Evolutionary conservation across 2,113 vertebrate genomes (phyloP).

Genomic region (Acanthochromis polyacanthus): DNA sequence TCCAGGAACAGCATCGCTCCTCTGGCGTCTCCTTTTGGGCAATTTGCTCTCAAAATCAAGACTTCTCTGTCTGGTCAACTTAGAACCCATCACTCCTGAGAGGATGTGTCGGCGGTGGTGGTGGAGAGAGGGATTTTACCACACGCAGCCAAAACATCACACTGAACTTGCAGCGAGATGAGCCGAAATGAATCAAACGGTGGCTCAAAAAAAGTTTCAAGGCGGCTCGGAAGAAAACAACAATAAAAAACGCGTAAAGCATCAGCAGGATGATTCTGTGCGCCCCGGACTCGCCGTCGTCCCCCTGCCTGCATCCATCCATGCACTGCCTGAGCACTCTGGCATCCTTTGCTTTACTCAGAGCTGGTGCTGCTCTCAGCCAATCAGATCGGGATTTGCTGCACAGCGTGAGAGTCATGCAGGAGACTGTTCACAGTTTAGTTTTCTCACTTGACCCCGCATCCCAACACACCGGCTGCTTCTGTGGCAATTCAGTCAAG

Average conservation of each 20-base stretch:
- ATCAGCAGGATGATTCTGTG: not conserved
- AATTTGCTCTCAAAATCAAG: constrained; percentile 82
- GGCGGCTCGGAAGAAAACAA: not conserved
- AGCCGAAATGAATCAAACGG: not conserved
- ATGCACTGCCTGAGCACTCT: constrained; percentile 57
- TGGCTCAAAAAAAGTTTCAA: constrained; percentile 61
- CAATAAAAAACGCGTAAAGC: not conserved
- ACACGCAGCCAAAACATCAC: constrained; percentile 64
- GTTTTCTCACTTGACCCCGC: constrained; percentile 11
- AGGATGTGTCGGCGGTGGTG: constrained; percentile 40
- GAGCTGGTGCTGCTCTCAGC: constrained; percentile 67
- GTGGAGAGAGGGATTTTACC: constrained; percentile 28
- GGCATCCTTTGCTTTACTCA: constrained; percentile 68
- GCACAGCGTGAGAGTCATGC: constrained; percentile 41
- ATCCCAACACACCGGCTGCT: not conserved
- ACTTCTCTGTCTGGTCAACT: constrained; percentile 88
- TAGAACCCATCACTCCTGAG: constrained; percentile 86
- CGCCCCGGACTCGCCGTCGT: not conserved
- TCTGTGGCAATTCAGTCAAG: no score
- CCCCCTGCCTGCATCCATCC: constrained; percentile 49
- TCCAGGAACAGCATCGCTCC: constrained; percentile 31
- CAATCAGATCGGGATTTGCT: constrained; percentile 75
- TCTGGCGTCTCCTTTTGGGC: constrained; percentile 64
- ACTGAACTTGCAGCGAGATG: constrained; percentile 44
- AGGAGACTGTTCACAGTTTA: constrained; percentile 37